phyloP scores from a whole-genome alignment of 2,888 invertebrate genomes.

The Drosophila antonietae region DNA sequence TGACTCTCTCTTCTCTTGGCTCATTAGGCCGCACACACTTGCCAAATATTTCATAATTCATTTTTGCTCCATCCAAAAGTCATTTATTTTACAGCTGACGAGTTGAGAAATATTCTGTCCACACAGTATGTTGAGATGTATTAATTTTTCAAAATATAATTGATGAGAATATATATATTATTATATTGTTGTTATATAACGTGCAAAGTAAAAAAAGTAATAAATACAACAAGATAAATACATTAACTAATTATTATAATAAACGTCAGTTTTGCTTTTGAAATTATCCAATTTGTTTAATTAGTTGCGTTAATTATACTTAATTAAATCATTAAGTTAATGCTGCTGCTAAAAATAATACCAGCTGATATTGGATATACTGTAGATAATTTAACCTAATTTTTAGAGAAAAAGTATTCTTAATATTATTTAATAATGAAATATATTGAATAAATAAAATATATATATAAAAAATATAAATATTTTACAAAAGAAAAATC shows the following conservation, averaged over 20 bases:
- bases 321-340: neutral
- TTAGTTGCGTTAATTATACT: neutral
- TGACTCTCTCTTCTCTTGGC: constrained; percentile 22
- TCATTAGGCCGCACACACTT: constrained; percentile 60
- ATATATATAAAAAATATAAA: neutral
- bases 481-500: too few relatives aligned
- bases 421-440: neutral
- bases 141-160: constrained; percentile 1
- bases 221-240: neutral
- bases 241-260: neutral
- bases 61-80: constrained; percentile 42
- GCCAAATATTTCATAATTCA: constrained; percentile 77
- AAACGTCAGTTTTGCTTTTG: neutral
- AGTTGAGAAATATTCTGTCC: constrained; percentile 38
- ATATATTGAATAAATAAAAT: neutral
- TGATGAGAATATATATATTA: constrained; percentile 4
- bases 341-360: neutral
- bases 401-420: too few relatives aligned
- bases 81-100: constrained; percentile 64
- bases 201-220: neutral
- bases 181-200: neutral
- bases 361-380: too few relatives aligned
- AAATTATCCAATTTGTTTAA: neutral
- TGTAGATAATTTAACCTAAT: too few relatives aligned
- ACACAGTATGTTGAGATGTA: neutral